Base-by-base conservation (phyloP, 1,140 invertebrate genomes). In the Leucophenga varia region DNA sequence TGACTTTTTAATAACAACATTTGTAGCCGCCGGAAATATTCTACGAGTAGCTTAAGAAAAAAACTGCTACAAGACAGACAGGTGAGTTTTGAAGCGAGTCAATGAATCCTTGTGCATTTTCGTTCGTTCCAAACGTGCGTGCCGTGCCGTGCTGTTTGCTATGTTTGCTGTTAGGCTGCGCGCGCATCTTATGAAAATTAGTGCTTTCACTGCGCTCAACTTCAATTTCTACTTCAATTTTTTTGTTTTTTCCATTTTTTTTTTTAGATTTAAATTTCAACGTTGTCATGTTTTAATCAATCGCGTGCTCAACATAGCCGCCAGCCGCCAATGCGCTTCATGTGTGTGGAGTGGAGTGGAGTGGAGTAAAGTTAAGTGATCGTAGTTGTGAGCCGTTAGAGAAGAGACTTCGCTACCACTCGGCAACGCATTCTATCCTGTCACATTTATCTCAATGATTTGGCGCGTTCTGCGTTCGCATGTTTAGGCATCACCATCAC, bases 141-240 rank as follows among this genome's bases (percentile, higher is more conserved):
- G n/a, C n/a, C n/a, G n/a, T n/a, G n/a, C n/a, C n/a, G n/a, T n/a
- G n/a, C n/a, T n/a, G n/a, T n/a, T n/a, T n/a, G n/a, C n/a, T n/a
- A n/a, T n/a, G 35, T 37, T 13, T 37, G 35, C 17, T 10, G 32
- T 34, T 14, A 34, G 16, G 32, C 12, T 51, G 57, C 61, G 36
- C 60, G 57, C 55, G 59, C 54, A 47, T 57, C 64, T 60, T 58
- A 63, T 58, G 55, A 57, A 58, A 57, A 64, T 64, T 64, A 58
- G 61, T 46, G 22, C 22, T 25, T 25, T 25, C 22, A 25, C 10
- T n/a, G n/a, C n/a, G n/a, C n/a, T n/a, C n/a, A n/a, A n/a, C n/a
- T n/a, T n/a, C n/a, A n/a, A n/a, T n/a, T n/a, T n/a, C n/a, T n/a
- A n/a, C n/a, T n/a, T n/a, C n/a, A n/a, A n/a, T n/a, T n/a, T n/a